Conservation (phyloP, 2,888 invertebrate genomes). For the Epinotia ramella region DNA sequence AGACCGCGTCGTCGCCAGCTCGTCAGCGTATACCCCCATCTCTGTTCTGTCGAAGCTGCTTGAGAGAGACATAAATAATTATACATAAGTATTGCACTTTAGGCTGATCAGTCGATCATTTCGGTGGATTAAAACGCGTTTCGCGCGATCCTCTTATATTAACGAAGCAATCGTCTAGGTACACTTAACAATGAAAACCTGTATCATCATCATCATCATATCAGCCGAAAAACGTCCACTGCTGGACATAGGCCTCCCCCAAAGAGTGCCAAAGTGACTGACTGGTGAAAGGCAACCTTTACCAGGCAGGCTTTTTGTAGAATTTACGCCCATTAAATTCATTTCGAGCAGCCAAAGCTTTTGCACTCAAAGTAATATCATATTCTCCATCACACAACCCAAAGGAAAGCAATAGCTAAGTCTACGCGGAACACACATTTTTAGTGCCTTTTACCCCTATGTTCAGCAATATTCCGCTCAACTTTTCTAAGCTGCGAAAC, state of each 20-base stretch:
- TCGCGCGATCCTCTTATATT: too few species aligned
- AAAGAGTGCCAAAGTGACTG: too few species aligned
- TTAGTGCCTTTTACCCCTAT: not conserved
- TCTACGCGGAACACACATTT: not conserved
- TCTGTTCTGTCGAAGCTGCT: constrained; percentile 80
- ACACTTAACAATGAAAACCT: not conserved
- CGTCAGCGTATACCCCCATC: constrained; percentile 86
- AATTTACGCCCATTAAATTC: not conserved
- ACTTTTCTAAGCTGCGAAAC: constrained; percentile 31
- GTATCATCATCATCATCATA: not conserved
- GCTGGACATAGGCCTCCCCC: too few species aligned
- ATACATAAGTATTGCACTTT: not conserved
- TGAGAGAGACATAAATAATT: constrained; percentile 50
- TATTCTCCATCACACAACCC: not conserved
- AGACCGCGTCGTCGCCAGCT: constrained; percentile 94
- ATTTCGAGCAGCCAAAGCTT: not conserved
- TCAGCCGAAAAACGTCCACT: too few species aligned
- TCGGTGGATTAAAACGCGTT: too few species aligned
- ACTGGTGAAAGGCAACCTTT: too few species aligned
- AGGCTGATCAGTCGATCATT: too few species aligned
- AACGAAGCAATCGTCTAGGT: too few species aligned
- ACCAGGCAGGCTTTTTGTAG: too few species aligned
- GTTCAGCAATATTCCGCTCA: constrained; percentile 55
- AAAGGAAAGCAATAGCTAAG: not conserved
- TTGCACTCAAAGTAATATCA: not conserved